Evolutionary conservation across 2,888 invertebrate genomes (phyloP).

Genomic region (Busseola fusca): DNA sequence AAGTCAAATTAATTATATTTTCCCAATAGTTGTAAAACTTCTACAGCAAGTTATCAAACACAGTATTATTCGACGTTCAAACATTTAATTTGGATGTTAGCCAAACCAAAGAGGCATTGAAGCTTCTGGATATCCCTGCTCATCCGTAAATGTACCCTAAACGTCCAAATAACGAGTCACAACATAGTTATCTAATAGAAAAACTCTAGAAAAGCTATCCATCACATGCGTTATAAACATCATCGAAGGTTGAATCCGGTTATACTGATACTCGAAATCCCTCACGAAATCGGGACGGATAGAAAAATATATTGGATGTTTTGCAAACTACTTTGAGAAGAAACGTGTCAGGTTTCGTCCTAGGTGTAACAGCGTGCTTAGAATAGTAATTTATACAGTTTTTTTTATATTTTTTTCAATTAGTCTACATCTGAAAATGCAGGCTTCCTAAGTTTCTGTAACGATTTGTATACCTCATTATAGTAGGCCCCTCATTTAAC

Average conservation of each 20-base stretch:
- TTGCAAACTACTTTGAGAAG: neutral
- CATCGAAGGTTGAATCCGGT: constrained; percentile 7
- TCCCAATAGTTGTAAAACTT: neutral
- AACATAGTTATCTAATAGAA: constrained; percentile 6
- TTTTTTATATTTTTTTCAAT: neutral
- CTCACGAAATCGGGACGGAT: neutral
- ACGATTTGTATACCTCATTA: neutral
- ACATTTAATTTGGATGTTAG: constrained; percentile 6
- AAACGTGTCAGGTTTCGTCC: neutral
- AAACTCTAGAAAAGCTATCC: constrained; percentile 8
- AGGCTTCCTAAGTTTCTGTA: neutral
- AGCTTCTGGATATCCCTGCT: neutral
- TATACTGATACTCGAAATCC: neutral
- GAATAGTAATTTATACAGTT: neutral
- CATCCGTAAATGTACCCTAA: constrained; percentile 24
- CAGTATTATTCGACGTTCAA: neutral
- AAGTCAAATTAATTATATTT: neutral
- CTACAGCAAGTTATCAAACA: constrained; percentile 14
- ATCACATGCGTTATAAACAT: neutral
- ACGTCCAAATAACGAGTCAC: constrained; percentile 24
- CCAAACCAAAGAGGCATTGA: constrained; percentile 14
- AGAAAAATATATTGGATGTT: neutral
- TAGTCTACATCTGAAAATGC: neutral
- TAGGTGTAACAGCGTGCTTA: neutral
- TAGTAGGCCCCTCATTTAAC: neutral